A percentile compares a stretch with the other conserved stretches of the same genome.
These are phyloP conservation scores for Narcine bancroftii DNA, from an alignment of 2,113 vertebrate genomes.

Conservation along the genomic window DNA sequence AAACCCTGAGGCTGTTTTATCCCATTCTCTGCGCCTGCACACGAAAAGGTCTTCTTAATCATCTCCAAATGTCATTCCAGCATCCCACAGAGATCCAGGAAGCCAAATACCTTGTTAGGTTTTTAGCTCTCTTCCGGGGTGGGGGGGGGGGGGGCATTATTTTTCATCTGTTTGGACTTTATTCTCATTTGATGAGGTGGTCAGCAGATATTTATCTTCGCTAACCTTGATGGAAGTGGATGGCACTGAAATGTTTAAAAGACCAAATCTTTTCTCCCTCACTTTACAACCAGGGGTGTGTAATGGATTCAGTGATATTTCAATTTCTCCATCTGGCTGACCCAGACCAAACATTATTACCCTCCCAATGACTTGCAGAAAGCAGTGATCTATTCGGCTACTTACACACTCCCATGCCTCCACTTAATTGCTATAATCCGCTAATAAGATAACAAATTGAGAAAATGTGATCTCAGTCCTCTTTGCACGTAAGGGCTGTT, in stretches of 20 bases:
- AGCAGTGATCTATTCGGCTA: background rate
- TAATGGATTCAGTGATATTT: background rate
- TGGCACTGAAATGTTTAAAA: background rate
- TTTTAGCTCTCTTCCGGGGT: background rate
- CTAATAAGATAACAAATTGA: background rate
- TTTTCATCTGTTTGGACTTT: background rate
- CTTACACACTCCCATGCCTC: background rate
- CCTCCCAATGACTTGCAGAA: background rate
- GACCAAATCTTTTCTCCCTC: background rate
- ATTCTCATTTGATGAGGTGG: background rate
- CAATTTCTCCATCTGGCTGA: background rate
- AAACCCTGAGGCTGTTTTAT: background rate
- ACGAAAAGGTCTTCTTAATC: background rate
- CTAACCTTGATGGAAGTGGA: background rate
- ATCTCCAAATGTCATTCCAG: background rate
- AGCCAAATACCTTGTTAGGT: slow-evolving; percentile 6
- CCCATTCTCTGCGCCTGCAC: background rate
- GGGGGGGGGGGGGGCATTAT: too few species aligned
- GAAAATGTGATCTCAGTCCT: background rate
- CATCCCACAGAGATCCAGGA: background rate
- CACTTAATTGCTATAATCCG: background rate
- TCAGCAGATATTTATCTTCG: background rate
- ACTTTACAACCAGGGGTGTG: background rate
- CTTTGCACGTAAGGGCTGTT: background rate
- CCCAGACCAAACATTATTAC: background rate